Percentiles rank a stretch among this genome's conserved stretches.
Evolutionary conservation across 2,888 invertebrate genomes (phyloP).

Genomic region (Craniophora ligustri): DNA sequence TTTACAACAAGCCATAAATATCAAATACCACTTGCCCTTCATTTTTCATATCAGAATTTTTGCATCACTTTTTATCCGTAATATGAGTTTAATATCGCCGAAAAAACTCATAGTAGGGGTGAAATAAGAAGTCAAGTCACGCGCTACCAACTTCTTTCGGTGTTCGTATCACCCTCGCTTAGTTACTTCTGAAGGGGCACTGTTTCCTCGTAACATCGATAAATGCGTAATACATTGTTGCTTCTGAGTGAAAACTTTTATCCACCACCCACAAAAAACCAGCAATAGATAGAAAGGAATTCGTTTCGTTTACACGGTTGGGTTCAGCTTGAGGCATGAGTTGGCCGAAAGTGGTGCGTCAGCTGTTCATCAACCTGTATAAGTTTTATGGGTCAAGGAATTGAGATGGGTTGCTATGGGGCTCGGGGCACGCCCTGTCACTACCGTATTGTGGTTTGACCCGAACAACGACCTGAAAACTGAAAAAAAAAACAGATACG

Average conservation of each 20-base stretch:
- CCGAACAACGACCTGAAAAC: too few species aligned
- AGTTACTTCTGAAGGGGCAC: conserved; percentile 72
- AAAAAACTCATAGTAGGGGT: conserved; percentile 48
- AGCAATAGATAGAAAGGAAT: conserved; percentile 23
- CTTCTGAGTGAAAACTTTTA: conserved; percentile 42
- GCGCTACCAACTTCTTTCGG: conserved; percentile 77
- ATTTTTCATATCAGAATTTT: neutral
- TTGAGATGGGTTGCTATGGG: conserved; percentile 43
- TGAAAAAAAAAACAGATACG: too few species aligned
- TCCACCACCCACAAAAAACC: too few species aligned
- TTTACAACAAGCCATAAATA: too few species aligned
- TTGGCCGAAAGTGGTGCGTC: conserved; percentile 28
- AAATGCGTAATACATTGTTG: conserved; percentile 54
- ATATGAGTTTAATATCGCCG: conserved; percentile 7
- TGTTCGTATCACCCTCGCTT: conserved; percentile 73
- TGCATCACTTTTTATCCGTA: neutral
- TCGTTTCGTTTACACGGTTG: conserved; percentile 9
- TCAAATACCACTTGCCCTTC: too few species aligned
- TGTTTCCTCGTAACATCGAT: conserved; percentile 51
- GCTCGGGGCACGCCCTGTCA: conserved; percentile 11
- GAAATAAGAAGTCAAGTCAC: conserved; percentile 72
- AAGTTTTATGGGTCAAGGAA: conserved; percentile 45
- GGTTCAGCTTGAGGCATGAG: neutral
- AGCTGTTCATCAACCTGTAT: conserved; percentile 37
- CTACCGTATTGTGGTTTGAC: neutral